A percentile compares a stretch with the other conserved stretches of the same genome.
phyloP scores from a whole-genome alignment of 2,888 invertebrate species.

The Agrochola lychnidis region DNA sequence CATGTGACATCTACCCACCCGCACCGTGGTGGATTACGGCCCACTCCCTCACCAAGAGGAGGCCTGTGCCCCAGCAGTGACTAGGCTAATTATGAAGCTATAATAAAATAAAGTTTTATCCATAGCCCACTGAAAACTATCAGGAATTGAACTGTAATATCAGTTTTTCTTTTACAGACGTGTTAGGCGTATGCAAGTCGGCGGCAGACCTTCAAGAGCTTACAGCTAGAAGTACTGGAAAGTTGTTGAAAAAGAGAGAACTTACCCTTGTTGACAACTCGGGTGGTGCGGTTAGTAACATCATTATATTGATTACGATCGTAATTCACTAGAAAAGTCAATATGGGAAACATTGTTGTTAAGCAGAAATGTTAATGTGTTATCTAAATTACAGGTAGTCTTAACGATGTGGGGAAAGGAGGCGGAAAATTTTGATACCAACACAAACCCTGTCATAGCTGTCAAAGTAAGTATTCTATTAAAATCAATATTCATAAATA shows the following conservation, averaged over 20 bases:
- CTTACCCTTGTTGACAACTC: slow-evolving; percentile 96
- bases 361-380: slow-evolving; percentile 7
- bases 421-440: slow-evolving; percentile 96
- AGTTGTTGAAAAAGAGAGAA: slow-evolving; percentile 97
- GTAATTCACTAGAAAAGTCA: not conserved
- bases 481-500: too few species aligned
- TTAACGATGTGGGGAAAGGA: slow-evolving; percentile 97
- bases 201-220: slow-evolving; percentile 93
- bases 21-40: too few species aligned
- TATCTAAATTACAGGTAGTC: slow-evolving; percentile 88
- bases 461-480: slow-evolving; percentile 91
- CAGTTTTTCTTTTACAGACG: slow-evolving; percentile 91
- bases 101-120: too few species aligned
- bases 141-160: not conserved
- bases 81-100: too few species aligned
- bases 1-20: too few species aligned
- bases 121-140: not conserved
- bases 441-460: slow-evolving; percentile 95
- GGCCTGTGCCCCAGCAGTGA: too few species aligned
- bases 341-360: not conserved
- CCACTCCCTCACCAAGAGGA: too few species aligned
- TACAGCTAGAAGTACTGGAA: slow-evolving; percentile 93
- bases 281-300: slow-evolving; percentile 90
- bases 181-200: slow-evolving; percentile 96
- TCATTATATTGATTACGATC: not conserved